Percentiles rank a stretch among this genome's conserved stretches.
These are phyloP conservation scores for Epinephelus moara DNA, from an alignment of 2,113 vertebrate genomes.

Conservation along the genomic window DNA sequence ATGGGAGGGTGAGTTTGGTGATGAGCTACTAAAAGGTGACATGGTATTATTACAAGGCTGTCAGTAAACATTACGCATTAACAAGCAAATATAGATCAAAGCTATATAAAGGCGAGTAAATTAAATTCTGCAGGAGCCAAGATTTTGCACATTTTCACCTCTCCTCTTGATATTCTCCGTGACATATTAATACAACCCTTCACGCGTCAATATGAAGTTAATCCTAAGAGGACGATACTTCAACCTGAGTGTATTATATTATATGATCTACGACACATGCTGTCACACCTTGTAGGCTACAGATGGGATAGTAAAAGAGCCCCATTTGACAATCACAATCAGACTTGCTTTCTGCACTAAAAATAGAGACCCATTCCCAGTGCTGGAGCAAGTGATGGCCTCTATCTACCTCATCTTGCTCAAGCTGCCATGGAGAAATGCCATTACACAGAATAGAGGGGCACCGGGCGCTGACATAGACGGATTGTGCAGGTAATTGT, in stretches of 20 bases:
- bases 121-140: conserved; percentile 40
- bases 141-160: conserved; percentile 32
- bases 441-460: conserved; percentile 70
- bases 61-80: conserved; percentile 26
- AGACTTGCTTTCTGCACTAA: conserved; percentile 62
- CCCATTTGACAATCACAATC: conserved; percentile 64
- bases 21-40: conserved; percentile 31
- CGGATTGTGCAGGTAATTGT: conserved; percentile 82
- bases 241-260: conserved; percentile 32
- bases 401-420: conserved; percentile 72
- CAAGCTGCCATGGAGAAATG: conserved; percentile 69
- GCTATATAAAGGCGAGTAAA: conserved; percentile 23
- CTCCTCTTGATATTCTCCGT: conserved; percentile 19
- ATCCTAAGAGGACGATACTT: conserved; percentile 50
- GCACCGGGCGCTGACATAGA: conserved; percentile 72
- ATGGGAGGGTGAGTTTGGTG: not conserved
- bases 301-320: conserved; percentile 50
- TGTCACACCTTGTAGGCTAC: conserved; percentile 51
- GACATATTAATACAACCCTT: conserved; percentile 34
- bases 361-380: conserved; percentile 71
- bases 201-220: conserved; percentile 42
- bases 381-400: conserved; percentile 64
- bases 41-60: conserved; percentile 34
- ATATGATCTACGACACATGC: conserved; percentile 47
- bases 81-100: conserved; percentile 50